A percentile compares a stretch with the other conserved stretches of the same genome.
Conservation (phyloP, 2,113 vertebrate genomes). For the Microcebus ravelobensis region DNA sequence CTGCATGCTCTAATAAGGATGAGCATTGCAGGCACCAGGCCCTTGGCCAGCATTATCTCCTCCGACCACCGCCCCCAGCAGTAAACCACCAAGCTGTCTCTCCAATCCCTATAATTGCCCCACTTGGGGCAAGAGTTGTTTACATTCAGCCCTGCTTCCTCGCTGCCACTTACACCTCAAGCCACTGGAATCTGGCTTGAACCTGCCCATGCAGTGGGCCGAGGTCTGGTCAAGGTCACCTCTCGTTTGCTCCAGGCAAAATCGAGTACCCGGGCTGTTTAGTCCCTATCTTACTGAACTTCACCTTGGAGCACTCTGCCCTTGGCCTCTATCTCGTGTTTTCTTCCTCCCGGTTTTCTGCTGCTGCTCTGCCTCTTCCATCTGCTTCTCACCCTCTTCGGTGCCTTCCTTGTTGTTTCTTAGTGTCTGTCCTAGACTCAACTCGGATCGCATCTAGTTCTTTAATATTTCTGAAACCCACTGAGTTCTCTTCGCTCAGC, state of each 20-base stretch:
- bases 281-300: neutral
- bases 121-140: constrained; percentile 42
- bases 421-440: neutral
- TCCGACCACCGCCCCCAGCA: neutral
- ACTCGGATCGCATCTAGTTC: neutral
- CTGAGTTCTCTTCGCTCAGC: neutral
- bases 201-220: neutral
- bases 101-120: neutral
- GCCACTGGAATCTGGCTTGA: neutral
- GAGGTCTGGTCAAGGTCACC: constrained; percentile 45
- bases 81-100: too few species aligned
- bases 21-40: neutral
- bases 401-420: neutral
- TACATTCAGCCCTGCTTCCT: neutral
- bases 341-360: neutral
- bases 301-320: neutral
- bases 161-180: neutral
- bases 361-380: neutral
- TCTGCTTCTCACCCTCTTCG: neutral
- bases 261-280: fast-evolving
- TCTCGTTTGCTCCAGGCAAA: neutral
- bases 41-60: neutral
- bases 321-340: neutral
- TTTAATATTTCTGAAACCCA: neutral
- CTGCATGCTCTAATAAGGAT: neutral